Base-by-base conservation (phyloP, 1,140 invertebrate genomes). In the Drosophila mayri region DNA sequence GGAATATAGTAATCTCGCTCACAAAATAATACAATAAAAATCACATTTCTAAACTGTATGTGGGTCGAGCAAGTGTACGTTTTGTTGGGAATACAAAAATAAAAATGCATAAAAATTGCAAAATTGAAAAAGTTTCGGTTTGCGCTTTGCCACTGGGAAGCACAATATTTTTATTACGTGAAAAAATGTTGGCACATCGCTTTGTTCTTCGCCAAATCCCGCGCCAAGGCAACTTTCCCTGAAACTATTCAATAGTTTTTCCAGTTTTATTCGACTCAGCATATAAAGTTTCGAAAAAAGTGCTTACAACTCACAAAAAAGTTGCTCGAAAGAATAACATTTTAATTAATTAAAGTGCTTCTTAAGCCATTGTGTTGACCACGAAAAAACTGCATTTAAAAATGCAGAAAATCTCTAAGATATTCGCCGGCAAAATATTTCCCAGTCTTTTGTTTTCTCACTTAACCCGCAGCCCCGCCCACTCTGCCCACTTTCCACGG, bases 291-390 rank as follows among this genome's bases (percentile, higher is more conserved):
- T 37, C 16, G 20, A 41, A 41, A 43, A 46, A 57, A 58, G 22
- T 32, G 64, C 28, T 58, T 20, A 25, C 52, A 47, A 58, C 50
- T 58, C 28, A 44, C 50, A 4, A 49, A 66, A 71, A 71, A 72
- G 35, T 59, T 35, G 1, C 10, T 7, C 40, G 20, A 47, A 25
- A 71, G 37, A 47, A 57, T 32, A 47, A 57, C 22, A 59, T 25
- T 25, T 72, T 72, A 70, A 72, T 72, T 71, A 72, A 72, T 71
- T 20, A 71, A 40, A 71, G 67, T 71, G 68, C 40, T 46, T n/a
- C 64, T 67, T 49, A 71, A 58, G 68, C 35, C 47, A 59, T 71
- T 71, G 66, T 22, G 41, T 40, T 59, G 66, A 49, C 43, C 68
- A 41, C 65, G 41, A 57, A 71, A 49, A 46, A 22, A 16, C 20